These are phyloP conservation scores for Drosophila meridiana DNA, from an alignment of 2,888 invertebrate species.

Conservation along the genomic window DNA sequence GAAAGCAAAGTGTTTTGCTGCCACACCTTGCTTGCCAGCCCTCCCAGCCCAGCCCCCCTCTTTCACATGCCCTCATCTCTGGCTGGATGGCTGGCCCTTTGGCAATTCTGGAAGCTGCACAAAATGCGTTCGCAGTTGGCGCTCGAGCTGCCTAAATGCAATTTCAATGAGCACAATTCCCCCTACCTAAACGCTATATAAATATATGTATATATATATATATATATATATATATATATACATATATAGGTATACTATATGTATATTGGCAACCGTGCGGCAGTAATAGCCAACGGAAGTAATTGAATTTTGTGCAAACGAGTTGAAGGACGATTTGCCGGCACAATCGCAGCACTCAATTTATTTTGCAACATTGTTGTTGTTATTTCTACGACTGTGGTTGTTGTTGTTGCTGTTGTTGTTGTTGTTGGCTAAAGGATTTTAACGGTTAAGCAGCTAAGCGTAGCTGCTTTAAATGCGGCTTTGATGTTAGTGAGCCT, in stretches of 20 bases:
- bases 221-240: conserved; percentile 12
- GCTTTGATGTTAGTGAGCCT: conserved; percentile 25
- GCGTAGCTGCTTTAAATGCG: conserved; percentile 27
- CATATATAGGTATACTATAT: conserved; percentile 19
- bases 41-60: background rate
- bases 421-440: conserved; percentile 42
- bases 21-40: conserved; percentile 18
- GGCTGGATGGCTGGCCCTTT: background rate
- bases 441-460: conserved; percentile 36
- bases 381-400: background rate
- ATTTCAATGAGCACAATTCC: conserved; percentile 51
- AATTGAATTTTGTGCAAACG: conserved; percentile 79
- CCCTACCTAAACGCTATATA: conserved; percentile 16
- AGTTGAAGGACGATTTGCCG: conserved; percentile 71
- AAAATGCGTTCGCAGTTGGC: conserved; percentile 78
- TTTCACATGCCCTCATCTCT: background rate
- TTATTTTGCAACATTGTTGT: conserved; percentile 72
- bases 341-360: conserved; percentile 69
- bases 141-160: conserved; percentile 69
- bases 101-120: conserved; percentile 54
- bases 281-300: conserved; percentile 74
- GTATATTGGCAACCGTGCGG: conserved; percentile 47
- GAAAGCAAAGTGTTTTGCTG: background rate
- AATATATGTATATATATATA: conserved; percentile 15
- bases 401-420: background rate